These are phyloP conservation scores for Parazoanthus darwini DNA, from an alignment of 92 coral and sea anemone genomes.

Conservation along the genomic window DNA sequence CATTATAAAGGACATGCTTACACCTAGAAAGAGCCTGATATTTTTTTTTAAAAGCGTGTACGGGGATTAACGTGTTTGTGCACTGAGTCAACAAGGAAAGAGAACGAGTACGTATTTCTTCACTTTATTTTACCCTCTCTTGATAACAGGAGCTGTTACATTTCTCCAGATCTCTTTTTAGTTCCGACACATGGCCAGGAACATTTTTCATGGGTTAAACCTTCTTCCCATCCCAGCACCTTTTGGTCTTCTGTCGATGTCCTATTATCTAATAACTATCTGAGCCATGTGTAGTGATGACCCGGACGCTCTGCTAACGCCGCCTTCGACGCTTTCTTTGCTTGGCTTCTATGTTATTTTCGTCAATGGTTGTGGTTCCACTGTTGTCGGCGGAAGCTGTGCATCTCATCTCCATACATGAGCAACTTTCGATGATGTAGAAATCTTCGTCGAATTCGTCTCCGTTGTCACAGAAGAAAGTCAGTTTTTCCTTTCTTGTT, in stretches of 20 bases:
- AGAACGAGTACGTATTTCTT: not conserved
- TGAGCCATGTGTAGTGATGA: not conserved
- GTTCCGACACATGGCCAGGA: slow-evolving; percentile 16
- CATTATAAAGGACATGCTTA: no score
- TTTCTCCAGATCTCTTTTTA: slow-evolving; percentile 2
- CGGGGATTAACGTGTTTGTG: not conserved
- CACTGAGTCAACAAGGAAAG: not conserved
- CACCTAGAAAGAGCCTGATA: no score
- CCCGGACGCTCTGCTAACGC: slow-evolving; percentile 36
- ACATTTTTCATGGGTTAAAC: slow-evolving; percentile 27
- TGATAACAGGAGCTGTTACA: slow-evolving; percentile 24
- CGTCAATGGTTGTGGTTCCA: slow-evolving; percentile 42
- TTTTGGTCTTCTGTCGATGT: slow-evolving; percentile 14
- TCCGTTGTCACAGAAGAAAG: slow-evolving; percentile 44
- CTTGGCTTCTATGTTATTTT: slow-evolving; percentile 44
- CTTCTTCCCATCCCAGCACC: slow-evolving; percentile 43
- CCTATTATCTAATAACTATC: slow-evolving; percentile 28
- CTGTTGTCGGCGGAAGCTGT: slow-evolving; percentile 53
- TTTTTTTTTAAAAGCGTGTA: no score
- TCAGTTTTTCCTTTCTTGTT: not conserved
- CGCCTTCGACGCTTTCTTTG: slow-evolving; percentile 39
- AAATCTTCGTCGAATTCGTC: slow-evolving; percentile 46
- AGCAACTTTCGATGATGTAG: slow-evolving; percentile 58
- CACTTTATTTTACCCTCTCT: slow-evolving; percentile 32
- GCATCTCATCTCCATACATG: slow-evolving; percentile 53